Evolutionary conservation across 30 jellyfish, hydroid and myxozoan species (phyloP), one percentile per base, ranked within the genome.

Genomic region (Pseudorhiza aurosa): DNA sequence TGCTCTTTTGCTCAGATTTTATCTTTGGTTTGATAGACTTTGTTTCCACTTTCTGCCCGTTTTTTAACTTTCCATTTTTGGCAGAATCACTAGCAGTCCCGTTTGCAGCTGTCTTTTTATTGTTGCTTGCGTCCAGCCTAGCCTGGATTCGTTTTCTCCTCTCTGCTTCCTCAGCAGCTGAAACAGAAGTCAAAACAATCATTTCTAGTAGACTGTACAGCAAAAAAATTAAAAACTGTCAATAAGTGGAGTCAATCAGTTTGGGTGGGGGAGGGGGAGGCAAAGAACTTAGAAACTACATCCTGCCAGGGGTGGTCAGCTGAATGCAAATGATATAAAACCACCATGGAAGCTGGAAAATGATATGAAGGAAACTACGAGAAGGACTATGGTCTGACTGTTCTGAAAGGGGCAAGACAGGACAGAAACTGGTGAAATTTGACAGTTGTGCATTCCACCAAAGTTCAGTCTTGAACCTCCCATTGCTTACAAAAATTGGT

Each of bases 91-190:
- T 49, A 6, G 60, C n/a, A 19, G 19, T 50, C 10, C 28, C 57
- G 18, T 43, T 67, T n/a, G 69, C 15, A 1, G 57, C 29, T 42
- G 49, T 77, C 43, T 76, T 86, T 24, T 68, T 68, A 25, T 69
- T 77, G 8, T 53, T 78, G n/a, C 56, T 32, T 17, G 79, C 80
- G 18, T 90, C 89, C 28, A 90, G 55, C 64, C 94, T 83, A 2
- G 91, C 96, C 58, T 32, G 27, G 8, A 90, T 68, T 33, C 97
- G 68, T 39, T 29, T 57, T 43, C 82, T 59, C 15, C 97, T 77
- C 56, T 90, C 96, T 1, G 83, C 94, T 47, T 55, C 84, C 70
- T 82, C 96, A 45, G 68, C 65, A 27, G 91, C 98, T 84, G 71
- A 70, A 76, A 68, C 60, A 15, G 22, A 4, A 2, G 63, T 2